Base-by-base conservation (phyloP, 2,113 vertebrate genomes). In the Tragelaphus scriptus region DNA sequence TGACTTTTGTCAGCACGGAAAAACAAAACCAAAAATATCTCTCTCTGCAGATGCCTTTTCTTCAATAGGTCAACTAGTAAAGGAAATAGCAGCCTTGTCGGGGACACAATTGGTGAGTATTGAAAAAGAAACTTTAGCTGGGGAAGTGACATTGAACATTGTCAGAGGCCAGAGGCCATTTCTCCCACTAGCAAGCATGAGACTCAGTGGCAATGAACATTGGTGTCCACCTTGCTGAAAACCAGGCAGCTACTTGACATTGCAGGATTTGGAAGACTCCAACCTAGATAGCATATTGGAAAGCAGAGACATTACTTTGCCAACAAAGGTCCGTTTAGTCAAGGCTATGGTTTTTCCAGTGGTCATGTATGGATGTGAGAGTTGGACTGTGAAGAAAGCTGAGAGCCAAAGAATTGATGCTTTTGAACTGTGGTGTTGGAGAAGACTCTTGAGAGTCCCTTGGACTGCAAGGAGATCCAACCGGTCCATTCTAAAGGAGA, bases 401-500 rank as follows among this genome's bases (percentile, higher is more conserved):
- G 13, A 63, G 59, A 0, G 0, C 59, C 0, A 0, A 61, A 61
- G 28, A 13, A 61, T 7, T 30, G 13, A 61, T 61, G 59, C 59
- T 61, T 61, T 61, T 30, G 26, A 30, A 6, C 28, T 61, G 59
- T 2, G 59, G 26, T 61, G 5, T 61, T 61, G 59, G 2, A 30
- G 13, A 61, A 61, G 26, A 30, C 12, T 61, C 59, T 61, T 61
- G 59, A 61, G 59, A 61, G 28, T 30, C 59, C 59, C 59, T 30
- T 61, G 59, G 59, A 61, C 28, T 61, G 26, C 59, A 61, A 61
- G 26, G 28, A 61, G 26, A 61, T 30, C 26, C 59, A 61, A 30
- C 26, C 2, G 30, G 11, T 61, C 59, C 59, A 61, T 61, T 2
- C 59, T 61, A 14, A 30, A 61, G 26, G 59, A 30, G 59, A 61